phyloP scores from a whole-genome alignment of 1,140 invertebrate genomes.

The Scylla paramamosain region DNA sequence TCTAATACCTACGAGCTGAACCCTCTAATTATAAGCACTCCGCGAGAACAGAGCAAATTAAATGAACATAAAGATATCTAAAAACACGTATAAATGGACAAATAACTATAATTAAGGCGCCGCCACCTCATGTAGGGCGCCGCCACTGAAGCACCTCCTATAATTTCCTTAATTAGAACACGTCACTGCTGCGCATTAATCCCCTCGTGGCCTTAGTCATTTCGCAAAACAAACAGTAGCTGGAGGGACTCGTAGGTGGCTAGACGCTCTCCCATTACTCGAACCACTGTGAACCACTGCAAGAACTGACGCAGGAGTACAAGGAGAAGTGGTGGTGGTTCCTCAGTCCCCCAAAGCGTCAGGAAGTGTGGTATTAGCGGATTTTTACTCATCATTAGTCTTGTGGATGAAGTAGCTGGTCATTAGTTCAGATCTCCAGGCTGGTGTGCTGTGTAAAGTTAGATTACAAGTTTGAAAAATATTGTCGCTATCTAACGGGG shows the following conservation, averaged over 20 bases:
- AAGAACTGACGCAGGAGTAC: background rate
- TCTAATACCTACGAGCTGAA: too few relatives aligned
- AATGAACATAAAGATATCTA: background rate
- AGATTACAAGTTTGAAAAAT: background rate
- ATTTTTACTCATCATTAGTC: background rate
- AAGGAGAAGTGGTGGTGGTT: background rate
- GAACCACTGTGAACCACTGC: background rate
- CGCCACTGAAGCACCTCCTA: background rate
- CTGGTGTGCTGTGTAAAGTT: background rate
- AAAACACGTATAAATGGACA: background rate
- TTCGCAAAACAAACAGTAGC: background rate
- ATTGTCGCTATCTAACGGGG: background rate
- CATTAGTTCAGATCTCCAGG: background rate
- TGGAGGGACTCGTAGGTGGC: background rate
- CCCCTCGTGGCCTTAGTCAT: background rate
- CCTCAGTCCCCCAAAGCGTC: background rate
- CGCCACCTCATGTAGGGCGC: background rate
- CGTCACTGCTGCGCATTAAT: background rate
- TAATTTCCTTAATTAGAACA: background rate
- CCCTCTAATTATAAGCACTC: background rate
- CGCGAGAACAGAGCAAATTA: background rate
- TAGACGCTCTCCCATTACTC: background rate
- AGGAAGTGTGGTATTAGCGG: background rate
- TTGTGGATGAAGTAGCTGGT: background rate
- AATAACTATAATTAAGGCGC: background rate